Conservation (phyloP, 2,888 invertebrate species). For the Sinodicranocentrus sp. region DNA sequence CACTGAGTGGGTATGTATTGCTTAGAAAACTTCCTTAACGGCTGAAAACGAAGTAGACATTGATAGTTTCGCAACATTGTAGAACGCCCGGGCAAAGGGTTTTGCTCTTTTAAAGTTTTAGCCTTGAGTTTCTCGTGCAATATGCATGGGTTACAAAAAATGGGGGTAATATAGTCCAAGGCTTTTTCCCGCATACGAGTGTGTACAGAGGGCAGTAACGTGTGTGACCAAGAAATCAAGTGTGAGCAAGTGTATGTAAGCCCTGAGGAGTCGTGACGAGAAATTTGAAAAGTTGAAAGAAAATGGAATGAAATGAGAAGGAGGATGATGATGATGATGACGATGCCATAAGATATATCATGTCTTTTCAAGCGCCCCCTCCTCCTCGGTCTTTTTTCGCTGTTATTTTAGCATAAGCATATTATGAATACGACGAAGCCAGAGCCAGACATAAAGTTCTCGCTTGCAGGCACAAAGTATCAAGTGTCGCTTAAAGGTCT, state of each 20-base stretch:
- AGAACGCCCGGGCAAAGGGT: too few relatives aligned
- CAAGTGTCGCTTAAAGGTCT: conserved; percentile 45
- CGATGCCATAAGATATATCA: conserved; percentile 39
- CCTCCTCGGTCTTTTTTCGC: not conserved
- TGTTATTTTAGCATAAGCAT: conserved; percentile 29
- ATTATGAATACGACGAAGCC: conserved; percentile 32
- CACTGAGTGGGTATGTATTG: too few relatives aligned
- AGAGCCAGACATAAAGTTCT: not conserved
- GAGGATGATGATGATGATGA: conserved; percentile 40
- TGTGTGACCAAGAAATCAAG: conserved; percentile 60
- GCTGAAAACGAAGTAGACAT: too few relatives aligned
- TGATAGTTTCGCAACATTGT: too few relatives aligned
- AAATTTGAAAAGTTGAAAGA: conserved; percentile 54
- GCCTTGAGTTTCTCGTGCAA: conserved; percentile 34
- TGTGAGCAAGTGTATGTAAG: conserved; percentile 37
- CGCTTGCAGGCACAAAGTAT: conserved; percentile 21
- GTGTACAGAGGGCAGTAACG: not conserved
- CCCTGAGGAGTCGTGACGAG: conserved; percentile 60
- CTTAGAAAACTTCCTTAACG: too few relatives aligned
- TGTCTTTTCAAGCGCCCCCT: conserved; percentile 15
- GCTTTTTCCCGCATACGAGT: too few relatives aligned
- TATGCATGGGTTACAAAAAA: not conserved
- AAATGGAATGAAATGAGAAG: conserved; percentile 48
- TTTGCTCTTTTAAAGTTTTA: conserved; percentile 1
- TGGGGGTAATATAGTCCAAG: not conserved